Conservation (phyloP, 2,113 vertebrate species). For the Macaca mulatta region DNA sequence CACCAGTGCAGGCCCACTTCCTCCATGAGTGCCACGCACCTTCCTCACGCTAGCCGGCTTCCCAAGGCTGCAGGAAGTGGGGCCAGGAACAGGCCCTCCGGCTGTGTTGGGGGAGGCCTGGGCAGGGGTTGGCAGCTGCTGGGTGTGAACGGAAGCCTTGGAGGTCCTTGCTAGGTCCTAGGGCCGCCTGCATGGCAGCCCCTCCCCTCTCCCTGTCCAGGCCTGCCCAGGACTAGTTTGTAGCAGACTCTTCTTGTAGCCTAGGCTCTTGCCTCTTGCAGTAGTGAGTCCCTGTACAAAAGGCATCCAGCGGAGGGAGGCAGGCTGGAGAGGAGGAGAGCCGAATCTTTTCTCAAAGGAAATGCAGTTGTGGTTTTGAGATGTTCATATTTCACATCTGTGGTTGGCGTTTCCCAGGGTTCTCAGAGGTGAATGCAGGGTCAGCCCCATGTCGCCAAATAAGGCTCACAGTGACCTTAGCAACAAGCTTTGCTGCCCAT, state of each 20-base stretch:
- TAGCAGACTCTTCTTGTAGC: neutral
- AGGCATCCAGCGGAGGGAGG: neutral
- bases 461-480: constrained; percentile 76
- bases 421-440: constrained; percentile 75
- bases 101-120: neutral
- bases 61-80: constrained; percentile 64
- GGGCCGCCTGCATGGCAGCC: neutral
- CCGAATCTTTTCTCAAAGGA: constrained; percentile 74
- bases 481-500: constrained; percentile 68
- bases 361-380: constrained; percentile 78
- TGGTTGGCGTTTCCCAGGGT: constrained; percentile 81
- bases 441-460: constrained; percentile 70
- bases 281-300: neutral
- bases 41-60: constrained; percentile 32
- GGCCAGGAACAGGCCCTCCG: constrained; percentile 27
- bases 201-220: neutral
- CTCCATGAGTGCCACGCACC: constrained; percentile 25
- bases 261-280: neutral
- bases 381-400: constrained; percentile 70
- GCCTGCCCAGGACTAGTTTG: neutral
- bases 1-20: constrained; percentile 65
- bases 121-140: neutral
- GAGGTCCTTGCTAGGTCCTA: neutral
- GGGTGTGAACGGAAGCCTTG: neutral
- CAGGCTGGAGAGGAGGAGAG: constrained; percentile 32